phyloP scores from a whole-genome alignment of 2,113 vertebrate genomes.

The Melanocharis versteri region DNA sequence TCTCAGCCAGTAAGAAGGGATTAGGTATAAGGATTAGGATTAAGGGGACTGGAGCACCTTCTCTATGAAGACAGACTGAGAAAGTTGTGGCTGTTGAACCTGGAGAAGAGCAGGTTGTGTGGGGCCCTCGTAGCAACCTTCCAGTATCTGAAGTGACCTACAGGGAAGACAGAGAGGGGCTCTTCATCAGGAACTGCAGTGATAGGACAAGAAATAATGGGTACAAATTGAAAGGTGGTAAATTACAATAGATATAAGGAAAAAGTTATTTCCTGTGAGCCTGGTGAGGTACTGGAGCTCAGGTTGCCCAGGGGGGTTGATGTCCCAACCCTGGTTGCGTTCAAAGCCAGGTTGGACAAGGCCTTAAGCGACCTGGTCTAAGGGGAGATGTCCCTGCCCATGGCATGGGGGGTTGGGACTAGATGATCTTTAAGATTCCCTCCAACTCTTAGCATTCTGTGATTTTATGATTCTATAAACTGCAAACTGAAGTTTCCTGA shows the following conservation, averaged over 20 bases:
- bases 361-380: background rate
- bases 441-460: background rate
- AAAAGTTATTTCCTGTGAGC: background rate
- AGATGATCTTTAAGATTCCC: background rate
- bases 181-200: background rate
- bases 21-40: background rate
- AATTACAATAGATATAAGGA: background rate
- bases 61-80: background rate
- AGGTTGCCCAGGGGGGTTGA: background rate
- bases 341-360: background rate
- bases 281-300: background rate
- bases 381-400: background rate
- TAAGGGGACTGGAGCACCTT: background rate
- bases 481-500: background rate
- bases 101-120: background rate
- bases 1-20: background rate
- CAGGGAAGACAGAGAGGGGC: background rate
- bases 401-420: background rate
- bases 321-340: background rate
- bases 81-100: background rate
- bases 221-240: background rate
- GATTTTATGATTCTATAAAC: background rate
- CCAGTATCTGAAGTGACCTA: background rate
- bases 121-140: background rate
- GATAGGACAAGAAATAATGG: background rate